These are phyloP conservation scores for Chelonia mydas DNA, from an alignment of 2,797 vertebrate species.

Conservation along the genomic window DNA sequence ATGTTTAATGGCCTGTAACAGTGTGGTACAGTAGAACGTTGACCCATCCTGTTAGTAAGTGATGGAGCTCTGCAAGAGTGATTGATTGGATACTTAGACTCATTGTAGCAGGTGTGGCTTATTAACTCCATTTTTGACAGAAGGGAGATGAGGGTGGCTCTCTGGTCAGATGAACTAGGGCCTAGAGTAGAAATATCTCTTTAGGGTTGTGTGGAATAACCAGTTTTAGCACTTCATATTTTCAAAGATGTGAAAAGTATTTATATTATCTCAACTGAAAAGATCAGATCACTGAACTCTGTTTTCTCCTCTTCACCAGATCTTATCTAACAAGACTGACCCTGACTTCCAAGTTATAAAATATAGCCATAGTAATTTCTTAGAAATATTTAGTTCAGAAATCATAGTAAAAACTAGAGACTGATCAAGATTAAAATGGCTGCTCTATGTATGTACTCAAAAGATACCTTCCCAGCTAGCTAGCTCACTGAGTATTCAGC, in stretches of 20 bases:
- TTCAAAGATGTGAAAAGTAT: background rate
- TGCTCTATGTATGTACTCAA: no score
- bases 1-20: background rate
- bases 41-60: background rate
- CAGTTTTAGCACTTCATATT: background rate
- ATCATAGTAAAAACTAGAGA: no score
- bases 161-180: background rate
- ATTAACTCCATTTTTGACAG: background rate
- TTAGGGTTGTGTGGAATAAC: background rate
- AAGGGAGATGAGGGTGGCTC: background rate
- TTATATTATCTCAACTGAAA: background rate
- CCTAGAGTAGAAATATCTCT: background rate
- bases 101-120: rapidly evolving
- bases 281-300: rapidly evolving
- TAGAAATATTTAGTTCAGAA: background rate
- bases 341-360: background rate
- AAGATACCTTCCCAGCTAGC: background rate
- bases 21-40: no score
- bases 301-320: background rate
- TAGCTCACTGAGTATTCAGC: background rate
- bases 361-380: background rate
- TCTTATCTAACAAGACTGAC: background rate
- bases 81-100: background rate
- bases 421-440: no score
- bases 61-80: background rate